Evolutionary conservation across 2,113 vertebrate species (phyloP).

Genomic region (Platycercus adscitus): DNA sequence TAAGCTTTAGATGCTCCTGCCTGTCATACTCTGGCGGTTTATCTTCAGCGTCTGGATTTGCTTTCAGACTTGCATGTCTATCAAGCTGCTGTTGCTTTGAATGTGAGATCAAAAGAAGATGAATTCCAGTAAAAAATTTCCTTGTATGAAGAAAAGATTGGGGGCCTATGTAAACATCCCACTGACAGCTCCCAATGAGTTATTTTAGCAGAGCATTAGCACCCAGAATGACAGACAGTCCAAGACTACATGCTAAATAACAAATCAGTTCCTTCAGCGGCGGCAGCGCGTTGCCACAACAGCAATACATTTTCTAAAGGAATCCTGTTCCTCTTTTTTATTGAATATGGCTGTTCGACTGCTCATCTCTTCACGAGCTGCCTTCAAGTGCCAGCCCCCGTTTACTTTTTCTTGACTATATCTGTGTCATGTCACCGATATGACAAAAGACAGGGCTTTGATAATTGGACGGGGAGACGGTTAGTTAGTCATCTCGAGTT

Average conservation of each 20-base stretch:
- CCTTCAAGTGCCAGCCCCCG: slow-evolving; percentile 48
- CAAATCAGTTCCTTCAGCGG: slow-evolving; percentile 79
- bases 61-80: slow-evolving; percentile 88
- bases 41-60: slow-evolving; percentile 88
- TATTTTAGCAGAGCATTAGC: slow-evolving; percentile 86
- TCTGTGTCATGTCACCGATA: slow-evolving; percentile 61
- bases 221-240: slow-evolving; percentile 85
- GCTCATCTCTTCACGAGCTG: slow-evolving; percentile 66
- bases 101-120: slow-evolving; percentile 90
- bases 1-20: slow-evolving; percentile 85
- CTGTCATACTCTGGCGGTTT: slow-evolving; percentile 90
- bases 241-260: slow-evolving; percentile 80
- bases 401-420: slow-evolving; percentile 62
- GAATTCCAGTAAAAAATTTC: slow-evolving; percentile 87
- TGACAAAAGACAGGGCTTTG: slow-evolving; percentile 73
- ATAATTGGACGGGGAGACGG: slow-evolving; percentile 52
- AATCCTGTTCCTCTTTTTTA: slow-evolving; percentile 59
- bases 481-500: slow-evolving; percentile 38
- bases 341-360: slow-evolving; percentile 70
- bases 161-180: slow-evolving; percentile 89
- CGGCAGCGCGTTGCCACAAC: slow-evolving; percentile 71
- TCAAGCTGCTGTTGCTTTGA: slow-evolving; percentile 90
- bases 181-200: slow-evolving; percentile 88
- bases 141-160: slow-evolving; percentile 86
- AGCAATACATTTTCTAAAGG: slow-evolving; percentile 72